A percentile compares a stretch with the other conserved stretches of the same genome.
phyloP scores from a whole-genome alignment of 2,113 vertebrate genomes.

The Rhinopomastus cyanomelas region DNA sequence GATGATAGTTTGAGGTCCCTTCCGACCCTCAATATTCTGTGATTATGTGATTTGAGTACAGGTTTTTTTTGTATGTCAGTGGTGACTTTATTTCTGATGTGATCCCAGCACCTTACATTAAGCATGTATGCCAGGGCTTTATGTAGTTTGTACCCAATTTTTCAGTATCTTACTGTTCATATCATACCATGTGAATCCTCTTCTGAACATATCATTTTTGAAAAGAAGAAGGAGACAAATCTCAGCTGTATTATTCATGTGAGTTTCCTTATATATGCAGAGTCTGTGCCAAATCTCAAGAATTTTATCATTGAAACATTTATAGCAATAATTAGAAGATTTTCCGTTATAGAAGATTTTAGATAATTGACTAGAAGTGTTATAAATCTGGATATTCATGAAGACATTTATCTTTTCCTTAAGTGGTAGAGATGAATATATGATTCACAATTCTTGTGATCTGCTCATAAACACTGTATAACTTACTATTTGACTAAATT shows the following conservation, averaged over 20 bases:
- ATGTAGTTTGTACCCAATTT: neutral
- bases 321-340: neutral
- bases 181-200: neutral
- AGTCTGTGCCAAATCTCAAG: neutral
- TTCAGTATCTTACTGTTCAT: neutral
- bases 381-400: neutral
- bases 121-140: neutral
- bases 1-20: too few relatives aligned
- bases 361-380: neutral
- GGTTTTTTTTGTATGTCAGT: neutral
- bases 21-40: too few relatives aligned
- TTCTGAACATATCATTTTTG: neutral
- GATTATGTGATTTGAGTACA: neutral
- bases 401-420: neutral
- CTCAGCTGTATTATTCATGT: neutral
- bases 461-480: neutral
- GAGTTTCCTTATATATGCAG: neutral
- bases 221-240: neutral
- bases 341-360: neutral
- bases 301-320: neutral
- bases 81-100: neutral
- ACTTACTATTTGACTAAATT: neutral
- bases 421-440: neutral
- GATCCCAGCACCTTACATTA: fast-evolving
- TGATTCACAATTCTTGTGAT: neutral